A percentile compares a stretch with the other conserved stretches of the same genome.
phyloP scores from a whole-genome alignment of 2,113 vertebrate genomes.

The Salvelinus alpinus region DNA sequence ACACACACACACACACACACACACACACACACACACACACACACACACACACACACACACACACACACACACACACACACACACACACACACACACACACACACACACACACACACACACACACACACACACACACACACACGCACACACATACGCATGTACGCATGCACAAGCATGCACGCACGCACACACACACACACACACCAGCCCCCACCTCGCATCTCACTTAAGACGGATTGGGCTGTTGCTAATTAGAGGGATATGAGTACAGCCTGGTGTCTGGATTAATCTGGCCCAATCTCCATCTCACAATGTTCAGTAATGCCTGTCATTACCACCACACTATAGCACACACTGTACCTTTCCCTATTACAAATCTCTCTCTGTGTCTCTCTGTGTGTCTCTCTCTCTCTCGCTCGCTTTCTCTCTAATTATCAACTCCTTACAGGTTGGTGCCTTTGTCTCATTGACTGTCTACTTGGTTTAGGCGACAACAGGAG shows the following conservation, averaged over 20 bases:
- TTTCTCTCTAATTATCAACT: background rate
- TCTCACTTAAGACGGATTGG: slow-evolving; percentile 14
- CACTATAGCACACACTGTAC: background rate
- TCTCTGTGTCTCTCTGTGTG: slow-evolving; percentile 12
- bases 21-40: slow-evolving; percentile 5
- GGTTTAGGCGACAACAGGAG: background rate
- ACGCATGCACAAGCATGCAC: slow-evolving; percentile 18
- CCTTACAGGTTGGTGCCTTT: background rate
- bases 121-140: slow-evolving; percentile 6
- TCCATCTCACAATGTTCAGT: slow-evolving; percentile 17
- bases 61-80: slow-evolving; percentile 11
- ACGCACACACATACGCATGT: slow-evolving; percentile 8
- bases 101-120: slow-evolving; percentile 11
- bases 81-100: too few relatives aligned
- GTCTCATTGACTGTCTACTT: background rate
- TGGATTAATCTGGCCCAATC: slow-evolving; percentile 80
- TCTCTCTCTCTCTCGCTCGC: too few relatives aligned
- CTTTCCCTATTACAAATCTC: too few relatives aligned
- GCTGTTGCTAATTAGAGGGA: slow-evolving; percentile 81
- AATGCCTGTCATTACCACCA: slow-evolving; percentile 78
- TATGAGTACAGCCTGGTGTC: slow-evolving; percentile 73
- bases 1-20: slow-evolving; percentile 4
- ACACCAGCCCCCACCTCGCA: background rate
- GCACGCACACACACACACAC: too few relatives aligned
- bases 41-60: background rate